phyloP scores from a whole-genome alignment of 2,797 vertebrate genomes.

The Brachyalestes nurse region DNA sequence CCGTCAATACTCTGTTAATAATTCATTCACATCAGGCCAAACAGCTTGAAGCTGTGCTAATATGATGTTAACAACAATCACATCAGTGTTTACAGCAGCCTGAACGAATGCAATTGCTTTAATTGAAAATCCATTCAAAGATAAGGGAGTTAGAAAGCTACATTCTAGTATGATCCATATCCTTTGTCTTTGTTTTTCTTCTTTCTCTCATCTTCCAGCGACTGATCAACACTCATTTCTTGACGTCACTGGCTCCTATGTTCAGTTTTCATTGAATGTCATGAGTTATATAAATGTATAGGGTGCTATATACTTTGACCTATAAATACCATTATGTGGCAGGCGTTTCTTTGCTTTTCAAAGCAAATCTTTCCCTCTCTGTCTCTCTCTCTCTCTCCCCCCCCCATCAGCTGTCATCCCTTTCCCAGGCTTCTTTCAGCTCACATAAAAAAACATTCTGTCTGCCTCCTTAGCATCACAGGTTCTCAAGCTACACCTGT shows the following conservation, averaged over 20 bases:
- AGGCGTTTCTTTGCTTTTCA: too few relatives aligned
- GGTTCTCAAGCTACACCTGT: background rate
- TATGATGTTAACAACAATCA: constrained; percentile 4
- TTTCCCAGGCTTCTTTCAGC: background rate
- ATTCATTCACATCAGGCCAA: background rate
- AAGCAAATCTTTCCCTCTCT: background rate
- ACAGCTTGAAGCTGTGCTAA: background rate
- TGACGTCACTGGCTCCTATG: background rate
- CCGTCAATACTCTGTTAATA: too few relatives aligned
- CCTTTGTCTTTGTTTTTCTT: background rate
- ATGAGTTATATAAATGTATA: background rate
- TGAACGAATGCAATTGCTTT: background rate
- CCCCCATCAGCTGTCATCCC: background rate
- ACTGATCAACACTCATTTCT: background rate
- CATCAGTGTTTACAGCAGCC: background rate
- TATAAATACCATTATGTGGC: background rate
- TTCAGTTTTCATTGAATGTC: background rate
- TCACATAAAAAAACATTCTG: background rate
- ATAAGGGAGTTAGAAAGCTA: background rate
- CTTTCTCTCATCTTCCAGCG: background rate
- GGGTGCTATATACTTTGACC: background rate
- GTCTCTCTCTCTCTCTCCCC: background rate
- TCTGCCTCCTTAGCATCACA: background rate
- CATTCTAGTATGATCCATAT: background rate
- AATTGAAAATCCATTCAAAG: constrained; percentile 19